Conservation (phyloP, 2,888 invertebrate genomes). For the Folsomia manolachei region DNA sequence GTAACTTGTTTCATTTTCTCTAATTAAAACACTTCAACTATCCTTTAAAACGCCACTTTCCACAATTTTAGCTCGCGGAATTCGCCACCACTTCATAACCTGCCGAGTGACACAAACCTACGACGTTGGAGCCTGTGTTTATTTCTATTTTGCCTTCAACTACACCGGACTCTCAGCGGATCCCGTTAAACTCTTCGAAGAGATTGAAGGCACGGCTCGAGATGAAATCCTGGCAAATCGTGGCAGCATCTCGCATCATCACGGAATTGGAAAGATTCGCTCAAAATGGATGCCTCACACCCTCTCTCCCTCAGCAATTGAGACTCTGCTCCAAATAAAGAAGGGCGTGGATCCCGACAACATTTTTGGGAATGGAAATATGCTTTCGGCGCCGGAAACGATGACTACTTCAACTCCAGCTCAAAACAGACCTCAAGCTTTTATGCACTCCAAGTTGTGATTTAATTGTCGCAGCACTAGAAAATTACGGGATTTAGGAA, state of each 20-base stretch:
- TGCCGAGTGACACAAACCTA: conserved; percentile 93
- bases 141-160: conserved; percentile 89
- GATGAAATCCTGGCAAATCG: conserved; percentile 88
- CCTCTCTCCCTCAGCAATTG: conserved; percentile 76
- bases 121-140: conserved; percentile 94
- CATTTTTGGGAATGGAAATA: conserved; percentile 85
- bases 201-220: conserved; percentile 81
- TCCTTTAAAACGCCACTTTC: too few relatives aligned
- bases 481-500: too few relatives aligned
- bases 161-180: conserved; percentile 61
- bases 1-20: too few relatives aligned
- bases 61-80: conserved; percentile 55
- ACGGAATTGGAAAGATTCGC: conserved; percentile 89
- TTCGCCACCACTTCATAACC: conserved; percentile 67
- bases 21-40: too few relatives aligned
- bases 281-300: conserved; percentile 81
- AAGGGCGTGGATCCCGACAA: conserved; percentile 86
- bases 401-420: not conserved
- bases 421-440: not conserved
- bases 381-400: conserved; percentile 56
- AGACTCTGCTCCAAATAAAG: conserved; percentile 78
- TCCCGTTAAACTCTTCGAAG: conserved; percentile 77
- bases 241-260: conserved; percentile 93
- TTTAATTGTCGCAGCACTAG: too few relatives aligned
- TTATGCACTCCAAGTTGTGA: conserved; percentile 24